These are phyloP conservation scores for Chionomys nivalis DNA, from an alignment of 2,113 vertebrate genomes.

Conservation along the genomic window DNA sequence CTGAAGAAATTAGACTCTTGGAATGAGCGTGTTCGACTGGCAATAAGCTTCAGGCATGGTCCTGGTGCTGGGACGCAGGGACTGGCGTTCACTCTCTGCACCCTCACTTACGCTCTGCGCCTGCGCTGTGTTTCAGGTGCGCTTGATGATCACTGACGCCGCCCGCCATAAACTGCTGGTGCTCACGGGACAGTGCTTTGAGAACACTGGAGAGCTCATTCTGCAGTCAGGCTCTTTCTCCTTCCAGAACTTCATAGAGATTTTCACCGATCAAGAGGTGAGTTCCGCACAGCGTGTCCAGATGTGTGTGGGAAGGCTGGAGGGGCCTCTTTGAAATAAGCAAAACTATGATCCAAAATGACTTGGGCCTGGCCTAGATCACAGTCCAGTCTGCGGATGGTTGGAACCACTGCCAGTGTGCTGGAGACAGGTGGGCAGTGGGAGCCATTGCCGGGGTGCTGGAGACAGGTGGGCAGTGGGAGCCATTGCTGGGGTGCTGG, in stretches of 20 bases:
- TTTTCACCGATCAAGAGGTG: constrained; percentile 99
- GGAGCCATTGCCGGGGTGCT: background rate
- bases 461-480: background rate
- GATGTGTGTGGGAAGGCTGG: background rate
- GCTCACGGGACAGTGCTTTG: constrained; percentile 95
- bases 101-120: background rate
- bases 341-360: background rate
- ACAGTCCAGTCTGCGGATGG: background rate
- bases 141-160: constrained; percentile 96
- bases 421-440: background rate
- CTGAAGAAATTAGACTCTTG: background rate
- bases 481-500: too few relatives aligned
- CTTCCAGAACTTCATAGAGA: constrained; percentile 98
- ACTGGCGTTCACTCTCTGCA: rapidly evolving
- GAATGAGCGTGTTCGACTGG: background rate
- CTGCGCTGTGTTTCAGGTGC: constrained; percentile 87
- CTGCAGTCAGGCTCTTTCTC: constrained; percentile 98
- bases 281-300: constrained; percentile 29
- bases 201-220: constrained; percentile 97
- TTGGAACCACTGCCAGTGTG: background rate
- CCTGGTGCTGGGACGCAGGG: rapidly evolving
- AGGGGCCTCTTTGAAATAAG: constrained; percentile 16
- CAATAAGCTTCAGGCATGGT: background rate
- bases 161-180: constrained; percentile 96
- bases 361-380: background rate